Evolutionary conservation across 2,888 invertebrate genomes (phyloP), one percentile per base, ranked within the genome.

Genomic region (Germaria angustata): DNA sequence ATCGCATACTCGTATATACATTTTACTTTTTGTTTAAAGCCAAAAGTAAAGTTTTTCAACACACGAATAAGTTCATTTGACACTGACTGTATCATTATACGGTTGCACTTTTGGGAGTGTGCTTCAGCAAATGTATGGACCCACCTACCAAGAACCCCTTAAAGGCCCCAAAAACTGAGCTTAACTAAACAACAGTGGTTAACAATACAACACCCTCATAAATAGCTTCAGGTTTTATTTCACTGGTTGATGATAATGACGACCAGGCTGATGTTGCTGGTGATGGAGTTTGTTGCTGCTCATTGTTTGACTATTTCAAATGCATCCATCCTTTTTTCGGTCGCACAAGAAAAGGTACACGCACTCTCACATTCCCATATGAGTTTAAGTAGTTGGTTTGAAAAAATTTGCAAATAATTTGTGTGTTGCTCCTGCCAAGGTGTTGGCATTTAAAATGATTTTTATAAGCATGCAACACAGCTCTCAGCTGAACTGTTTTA

Each of bases 21-120:
- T 66, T 75, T 75, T 36, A 66, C 32, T 66, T 11, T 66, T 66
- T 41, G 17, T 69, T 55, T 41, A 49, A 49, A 65, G 57, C 24
- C 17, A 39, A 80, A 53, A 55, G 32, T 17, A 11, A 39, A 44
- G 13, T 46, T 66, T 36, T 57, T 11, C 28, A 41, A 28, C 20
- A 53, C 17, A 55, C 28, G 55, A 53, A 69, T 36, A 71, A 24
- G 24, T 68, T 41, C 84, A 84, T 86, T 84, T 87, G 88, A 87
- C 83, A 88, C 87, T 88, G 87, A 88, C 87, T 88, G 87, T 90
- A 88, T 90, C 88, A 90, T 90, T 90, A 90, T 88, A 87, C 90
- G 89, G 90, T 90, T 90, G 90, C 90, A 90, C 86, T 89, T 90
- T 89, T 85, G 86, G 88, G 89, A 87, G 78, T 81, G 73, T 77